Evolutionary conservation across 2,113 vertebrate genomes (phyloP).

Genomic region (Notiomystis cincta): DNA sequence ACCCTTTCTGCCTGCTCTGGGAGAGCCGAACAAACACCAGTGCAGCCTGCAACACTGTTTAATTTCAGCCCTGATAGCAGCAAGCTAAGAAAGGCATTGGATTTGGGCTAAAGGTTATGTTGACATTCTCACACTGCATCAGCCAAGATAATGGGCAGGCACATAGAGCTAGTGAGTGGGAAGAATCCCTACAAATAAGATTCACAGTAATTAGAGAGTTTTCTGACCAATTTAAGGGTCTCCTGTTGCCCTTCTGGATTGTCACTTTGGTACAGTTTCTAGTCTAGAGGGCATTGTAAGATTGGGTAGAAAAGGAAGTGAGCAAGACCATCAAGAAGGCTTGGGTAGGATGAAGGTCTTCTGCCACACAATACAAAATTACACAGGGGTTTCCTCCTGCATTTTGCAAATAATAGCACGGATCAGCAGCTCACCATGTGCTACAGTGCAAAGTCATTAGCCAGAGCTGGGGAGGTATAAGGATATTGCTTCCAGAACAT

Average conservation of each 20-base stretch:
- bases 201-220: background rate
- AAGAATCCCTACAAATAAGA: background rate
- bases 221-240: background rate
- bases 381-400: background rate
- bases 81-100: background rate
- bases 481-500: background rate
- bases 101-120: background rate
- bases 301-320: background rate
- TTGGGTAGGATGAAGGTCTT: background rate
- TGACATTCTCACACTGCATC: background rate
- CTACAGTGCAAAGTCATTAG: background rate
- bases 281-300: background rate
- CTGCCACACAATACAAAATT: background rate
- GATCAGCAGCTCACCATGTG: background rate
- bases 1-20: background rate
- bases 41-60: background rate
- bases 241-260: background rate
- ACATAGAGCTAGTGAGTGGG: background rate
- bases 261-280: background rate
- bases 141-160: background rate
- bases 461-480: background rate
- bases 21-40: background rate
- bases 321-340: background rate
- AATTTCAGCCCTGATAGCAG: background rate
- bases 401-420: background rate